Evolutionary conservation across 2,888 invertebrate genomes (phyloP).

Genomic region (Tolmerus cingulatus): DNA sequence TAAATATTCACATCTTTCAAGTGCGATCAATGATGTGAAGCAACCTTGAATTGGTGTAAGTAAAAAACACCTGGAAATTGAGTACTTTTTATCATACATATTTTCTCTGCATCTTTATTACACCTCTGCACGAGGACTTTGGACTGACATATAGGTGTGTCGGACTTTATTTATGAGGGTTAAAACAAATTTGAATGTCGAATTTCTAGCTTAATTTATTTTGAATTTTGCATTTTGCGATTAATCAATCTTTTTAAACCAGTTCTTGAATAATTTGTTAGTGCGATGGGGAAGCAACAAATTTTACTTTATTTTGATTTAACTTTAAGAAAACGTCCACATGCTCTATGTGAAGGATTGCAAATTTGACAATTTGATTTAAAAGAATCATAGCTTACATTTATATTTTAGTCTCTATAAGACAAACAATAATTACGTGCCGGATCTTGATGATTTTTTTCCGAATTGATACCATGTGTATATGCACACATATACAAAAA

Average conservation of each 20-base stretch:
- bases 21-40: not conserved
- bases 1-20: not conserved
- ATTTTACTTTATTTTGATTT: not conserved
- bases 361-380: not conserved
- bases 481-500: no score
- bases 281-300: not conserved
- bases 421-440: not conserved
- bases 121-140: not conserved
- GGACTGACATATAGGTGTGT: not conserved
- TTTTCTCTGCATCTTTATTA: not conserved
- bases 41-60: not conserved
- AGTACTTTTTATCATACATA: not conserved
- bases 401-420: not conserved
- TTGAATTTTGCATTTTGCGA: not conserved
- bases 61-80: not conserved
- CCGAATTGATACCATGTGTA: no score
- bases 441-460: not conserved
- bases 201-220: not conserved
- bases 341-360: not conserved
- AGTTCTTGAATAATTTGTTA: not conserved
- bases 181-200: not conserved
- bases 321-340: not conserved
- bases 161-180: not conserved
- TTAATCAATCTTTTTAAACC: not conserved
- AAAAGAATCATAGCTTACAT: not conserved